Evolutionary conservation across 2,888 invertebrate genomes (phyloP).

Genomic region (Nomada ferruginata): DNA sequence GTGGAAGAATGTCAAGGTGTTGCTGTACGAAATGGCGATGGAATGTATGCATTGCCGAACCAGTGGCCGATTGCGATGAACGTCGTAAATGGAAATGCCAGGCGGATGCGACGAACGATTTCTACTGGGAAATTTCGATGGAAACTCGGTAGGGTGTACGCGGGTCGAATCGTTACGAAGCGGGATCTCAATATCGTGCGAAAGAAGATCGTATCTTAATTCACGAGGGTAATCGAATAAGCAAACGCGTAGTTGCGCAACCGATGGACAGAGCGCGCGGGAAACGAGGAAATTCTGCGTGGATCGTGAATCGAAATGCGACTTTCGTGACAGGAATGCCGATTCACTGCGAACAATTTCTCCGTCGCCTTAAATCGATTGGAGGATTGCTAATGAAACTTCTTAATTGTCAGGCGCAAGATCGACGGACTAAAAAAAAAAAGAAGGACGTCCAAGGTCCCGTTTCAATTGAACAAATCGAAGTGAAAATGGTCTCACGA

Average conservation of each 20-base stretch:
- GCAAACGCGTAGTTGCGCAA: conserved; percentile 23
- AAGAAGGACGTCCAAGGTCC: conserved; percentile 9
- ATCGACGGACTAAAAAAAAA: not conserved
- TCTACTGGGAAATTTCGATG: not conserved
- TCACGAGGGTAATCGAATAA: not conserved
- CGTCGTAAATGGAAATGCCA: not conserved
- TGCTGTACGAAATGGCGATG: not conserved
- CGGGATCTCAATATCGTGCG: not conserved
- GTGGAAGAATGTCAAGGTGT: conserved; percentile 8
- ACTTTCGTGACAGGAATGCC: conserved; percentile 80
- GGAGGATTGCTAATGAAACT: conserved; percentile 16
- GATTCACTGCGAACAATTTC: conserved; percentile 41
- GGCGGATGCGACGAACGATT: not conserved
- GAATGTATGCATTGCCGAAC: not conserved
- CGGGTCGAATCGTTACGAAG: conserved; percentile 4
- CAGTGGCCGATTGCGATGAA: not conserved
- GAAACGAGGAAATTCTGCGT: conserved; percentile 41
- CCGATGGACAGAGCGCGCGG: conserved; percentile 1
- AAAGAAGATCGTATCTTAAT: conserved; percentile 18
- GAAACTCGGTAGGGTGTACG: not conserved
- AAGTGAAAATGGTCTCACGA: not conserved
- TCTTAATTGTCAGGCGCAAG: not conserved
- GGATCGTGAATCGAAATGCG: conserved; percentile 65
- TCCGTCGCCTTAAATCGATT: conserved; percentile 1
- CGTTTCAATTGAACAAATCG: conserved; percentile 2